Conservation (phyloP, 1,140 invertebrate genomes). For the Trinorchestia longiramus region DNA sequence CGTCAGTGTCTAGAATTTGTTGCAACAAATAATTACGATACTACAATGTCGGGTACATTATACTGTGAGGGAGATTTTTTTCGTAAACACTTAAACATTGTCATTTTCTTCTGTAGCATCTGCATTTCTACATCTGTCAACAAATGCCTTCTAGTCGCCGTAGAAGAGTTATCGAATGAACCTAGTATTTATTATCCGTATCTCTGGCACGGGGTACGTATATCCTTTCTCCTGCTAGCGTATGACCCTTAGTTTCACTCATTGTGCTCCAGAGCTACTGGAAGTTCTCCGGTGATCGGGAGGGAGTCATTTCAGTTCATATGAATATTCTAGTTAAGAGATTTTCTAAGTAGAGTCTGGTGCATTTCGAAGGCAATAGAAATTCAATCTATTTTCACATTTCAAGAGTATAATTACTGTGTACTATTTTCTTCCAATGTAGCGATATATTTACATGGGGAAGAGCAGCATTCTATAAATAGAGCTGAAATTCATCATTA, state of each 20-base stretch:
- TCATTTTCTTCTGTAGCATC: not conserved
- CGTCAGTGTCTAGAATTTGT: not conserved
- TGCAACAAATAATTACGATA: not conserved
- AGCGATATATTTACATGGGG: not conserved
- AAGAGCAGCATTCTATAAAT: not conserved
- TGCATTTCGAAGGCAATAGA: no score
- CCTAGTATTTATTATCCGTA: not conserved
- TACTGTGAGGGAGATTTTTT: no score
- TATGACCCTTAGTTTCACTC: not conserved
- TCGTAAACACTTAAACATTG: not conserved
- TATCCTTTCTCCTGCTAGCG: not conserved
- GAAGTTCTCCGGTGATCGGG: not conserved
- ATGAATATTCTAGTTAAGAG: no score
- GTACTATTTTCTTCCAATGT: not conserved
- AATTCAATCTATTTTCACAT: no score
- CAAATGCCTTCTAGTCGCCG: not conserved
- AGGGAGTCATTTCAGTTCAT: not conserved
- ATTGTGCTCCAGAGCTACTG: not conserved
- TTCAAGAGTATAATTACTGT: no score
- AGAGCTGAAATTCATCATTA: not conserved
- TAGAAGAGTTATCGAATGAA: not conserved
- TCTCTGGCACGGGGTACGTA: not conserved
- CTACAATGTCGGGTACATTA: no score
- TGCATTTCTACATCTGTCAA: not conserved
- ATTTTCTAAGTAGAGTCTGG: no score